Percentiles rank a stretch among this genome's conserved stretches.
Evolutionary conservation across 2,888 invertebrate genomes (phyloP).

Genomic region (Cryptus armator): DNA sequence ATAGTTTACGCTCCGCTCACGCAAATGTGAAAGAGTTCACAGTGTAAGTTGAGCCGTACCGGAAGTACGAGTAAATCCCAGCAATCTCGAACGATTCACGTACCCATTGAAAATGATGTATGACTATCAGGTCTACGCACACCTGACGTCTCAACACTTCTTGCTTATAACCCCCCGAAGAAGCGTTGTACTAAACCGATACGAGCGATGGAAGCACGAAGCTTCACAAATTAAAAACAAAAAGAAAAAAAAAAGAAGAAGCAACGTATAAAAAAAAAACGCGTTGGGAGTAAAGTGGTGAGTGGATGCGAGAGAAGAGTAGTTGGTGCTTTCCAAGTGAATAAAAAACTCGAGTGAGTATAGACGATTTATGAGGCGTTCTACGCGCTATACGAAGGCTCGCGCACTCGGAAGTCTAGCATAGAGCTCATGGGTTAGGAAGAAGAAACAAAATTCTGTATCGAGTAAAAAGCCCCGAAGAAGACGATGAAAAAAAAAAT

Average conservation of each 20-base stretch:
- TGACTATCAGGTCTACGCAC: constrained; percentile 37
- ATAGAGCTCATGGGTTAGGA: constrained; percentile 30
- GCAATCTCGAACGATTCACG: constrained; percentile 47
- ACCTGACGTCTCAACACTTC: constrained; percentile 61
- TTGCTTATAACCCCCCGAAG: constrained; percentile 16
- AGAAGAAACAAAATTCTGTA: constrained; percentile 46
- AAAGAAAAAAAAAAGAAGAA: background rate
- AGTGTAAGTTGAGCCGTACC: constrained; percentile 10
- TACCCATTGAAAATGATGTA: constrained; percentile 45
- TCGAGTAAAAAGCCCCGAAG: constrained; percentile 45
- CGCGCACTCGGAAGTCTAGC: constrained; percentile 5
- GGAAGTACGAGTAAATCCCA: constrained; percentile 56
- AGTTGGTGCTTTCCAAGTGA: constrained; percentile 22
- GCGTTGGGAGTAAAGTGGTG: constrained; percentile 38
- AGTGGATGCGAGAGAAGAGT: constrained; percentile 35
- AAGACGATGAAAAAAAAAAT: constrained; percentile 44
- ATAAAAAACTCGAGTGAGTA: constrained; percentile 44
- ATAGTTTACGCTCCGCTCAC: background rate
- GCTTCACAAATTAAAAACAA: background rate
- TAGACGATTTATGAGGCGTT: constrained; percentile 60
- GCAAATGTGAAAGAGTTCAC: constrained; percentile 32
- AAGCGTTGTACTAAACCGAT: constrained; percentile 17
- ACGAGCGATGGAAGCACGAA: background rate
- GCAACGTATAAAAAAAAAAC: constrained; percentile 17
- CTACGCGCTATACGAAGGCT: constrained; percentile 14